Evolutionary conservation across 2,888 invertebrate species (phyloP), one percentile per base, ranked within the genome.

Genomic region (Clepsis dumicolana): DNA sequence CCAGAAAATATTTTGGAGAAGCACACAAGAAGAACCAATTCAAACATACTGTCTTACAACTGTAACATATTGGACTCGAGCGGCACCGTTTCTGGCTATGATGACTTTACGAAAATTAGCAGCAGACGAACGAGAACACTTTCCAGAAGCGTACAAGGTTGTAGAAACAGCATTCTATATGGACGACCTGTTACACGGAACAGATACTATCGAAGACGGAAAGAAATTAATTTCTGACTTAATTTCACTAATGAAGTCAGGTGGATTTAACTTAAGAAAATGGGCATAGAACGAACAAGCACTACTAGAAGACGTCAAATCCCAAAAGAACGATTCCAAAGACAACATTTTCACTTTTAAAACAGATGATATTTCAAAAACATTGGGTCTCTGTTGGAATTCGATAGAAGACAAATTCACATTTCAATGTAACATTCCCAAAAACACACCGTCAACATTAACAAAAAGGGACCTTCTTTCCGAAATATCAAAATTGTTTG

Each of bases 371-470:
- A 56, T 63, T 8, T 57, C 65, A 10, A 70, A 70, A 57, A 67
- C 72, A 0, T 21, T 70, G 4, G 71, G 73, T 1, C 59, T 73
- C 14, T 57, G 70, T 12, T 73, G 69, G 71, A 66, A 67, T n/a
- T 61, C 71, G 18, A 7, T 25, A 0, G n/a, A 35, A 10, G 66
- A 67, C 29, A 50, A 53, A 32, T 66, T 67, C n/a, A 60, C 44
- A 27, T 63, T 65, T 24, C 16, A 53, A n/a, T 63, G 21, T 44
- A 52, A 18, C 24, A 5, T 10, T 0, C 4, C 52, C 10, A 10
- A 52, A 52, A 18, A 12, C 8, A 2, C 52, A 25, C 14, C 16
- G 16, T 57, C 66, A 60, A 29, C 50, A 35, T 35, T 35, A 10
- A 72, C 70, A 10, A 71, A 70, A 41, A 50, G 71, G 41, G 38